Evolutionary conservation across 37 sponge, comb jelly and placozoan species (phyloP), one percentile per base, ranked within the genome.

Genomic region (Bolinopsis microptera): DNA sequence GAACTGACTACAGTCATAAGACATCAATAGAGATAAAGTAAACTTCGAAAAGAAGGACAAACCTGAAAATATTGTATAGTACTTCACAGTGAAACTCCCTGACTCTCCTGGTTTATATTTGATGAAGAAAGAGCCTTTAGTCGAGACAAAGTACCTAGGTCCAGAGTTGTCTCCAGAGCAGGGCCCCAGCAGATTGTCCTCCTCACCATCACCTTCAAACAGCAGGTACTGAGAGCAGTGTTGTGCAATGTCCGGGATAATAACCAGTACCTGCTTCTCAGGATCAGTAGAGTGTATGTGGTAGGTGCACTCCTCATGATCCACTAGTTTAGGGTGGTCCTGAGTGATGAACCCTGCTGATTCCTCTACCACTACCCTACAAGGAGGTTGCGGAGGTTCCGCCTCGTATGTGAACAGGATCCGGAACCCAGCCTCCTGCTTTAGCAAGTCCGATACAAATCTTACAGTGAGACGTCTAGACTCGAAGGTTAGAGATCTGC

Each of bases 381-480:
- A 86, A 8, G 90, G 90, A 0, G 90, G 27, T 41, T n/a, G 16
- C 36, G 37, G 48, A 18, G 61, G 61, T 48, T 48, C 61, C 5
- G 61, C 61, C 30, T 41, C 25, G 61, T 33, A 86, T 8, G 90
- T 28, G 90, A 86, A 86, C 30, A 86, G 26, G 61, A 86, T 39
- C 30, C 35, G 8, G 26, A 86, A 86, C 3, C 90, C 90, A 2
- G 41, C 30, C 39, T 22, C 21, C 30, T 86, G 90, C 28, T 36
- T 38, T 28, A 41, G 61, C 21, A n/a, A 33, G 26, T 86, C 90
- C 1, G 90, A 86, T 8, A 41, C 61, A 25, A 86, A 86, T 22
- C 39, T 86, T 28, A 86, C 3, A n/a, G 41, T 41, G 1, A 86
- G 61, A 3, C 24, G 13, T 24, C 38, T 86, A n/a, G 41, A n/a